Percentiles rank a stretch among this genome's conserved stretches.
Evolutionary conservation across 2,113 vertebrate species (phyloP).

Genomic region (Cottus gobio): DNA sequence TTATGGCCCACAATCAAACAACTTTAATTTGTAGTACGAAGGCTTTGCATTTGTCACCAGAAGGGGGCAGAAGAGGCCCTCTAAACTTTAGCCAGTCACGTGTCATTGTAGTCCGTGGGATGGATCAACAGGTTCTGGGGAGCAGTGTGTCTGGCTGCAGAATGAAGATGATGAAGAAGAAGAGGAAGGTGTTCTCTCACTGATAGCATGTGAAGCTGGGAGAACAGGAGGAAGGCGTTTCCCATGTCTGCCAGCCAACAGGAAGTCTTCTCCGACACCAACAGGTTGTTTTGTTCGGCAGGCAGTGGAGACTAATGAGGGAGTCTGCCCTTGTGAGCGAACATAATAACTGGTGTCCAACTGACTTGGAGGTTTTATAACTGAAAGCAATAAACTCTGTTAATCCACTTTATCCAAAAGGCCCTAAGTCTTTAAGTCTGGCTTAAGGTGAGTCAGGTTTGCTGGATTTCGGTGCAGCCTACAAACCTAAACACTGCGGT

Average conservation of each 20-base stretch:
- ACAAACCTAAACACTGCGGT: constrained; percentile 24
- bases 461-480: constrained; percentile 32
- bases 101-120: neutral
- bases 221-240: constrained; percentile 25
- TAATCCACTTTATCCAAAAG: constrained; percentile 51
- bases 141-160: constrained; percentile 12
- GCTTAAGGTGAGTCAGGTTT: constrained; percentile 22
- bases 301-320: neutral
- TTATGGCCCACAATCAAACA: no score
- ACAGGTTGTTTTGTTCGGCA: constrained; percentile 35
- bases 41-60: constrained; percentile 32
- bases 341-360: constrained; percentile 9
- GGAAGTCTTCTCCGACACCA: neutral
- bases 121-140: constrained; percentile 31
- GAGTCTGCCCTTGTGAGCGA: neutral
- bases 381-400: constrained; percentile 6
- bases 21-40: neutral
- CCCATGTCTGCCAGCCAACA: constrained; percentile 12
- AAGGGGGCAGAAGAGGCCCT: constrained; percentile 53
- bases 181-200: constrained; percentile 1
- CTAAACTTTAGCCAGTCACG: neutral
- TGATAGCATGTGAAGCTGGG: constrained; percentile 23
- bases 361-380: constrained; percentile 9
- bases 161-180: constrained; percentile 1
- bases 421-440: constrained; percentile 23